Base-by-base conservation (phyloP, 2,113 vertebrate genomes). In the Delphinapterus leucas region DNA sequence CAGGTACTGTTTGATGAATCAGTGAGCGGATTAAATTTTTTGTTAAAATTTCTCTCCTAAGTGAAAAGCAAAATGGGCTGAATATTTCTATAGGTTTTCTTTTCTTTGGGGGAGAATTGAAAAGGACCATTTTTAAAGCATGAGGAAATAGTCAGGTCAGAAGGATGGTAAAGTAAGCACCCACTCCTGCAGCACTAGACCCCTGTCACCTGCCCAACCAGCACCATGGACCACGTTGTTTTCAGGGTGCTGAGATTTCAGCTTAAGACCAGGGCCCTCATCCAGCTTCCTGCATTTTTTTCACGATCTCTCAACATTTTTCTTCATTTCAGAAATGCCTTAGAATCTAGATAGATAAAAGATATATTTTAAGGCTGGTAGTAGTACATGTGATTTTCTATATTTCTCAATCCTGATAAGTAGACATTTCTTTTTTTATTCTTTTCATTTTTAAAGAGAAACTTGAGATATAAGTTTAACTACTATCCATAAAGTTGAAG, bases 131-230 rank as follows among this genome's bases (percentile, higher is more conserved):
- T 79, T 65, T 14, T 33, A 41, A 92, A 83, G 14, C 2, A 18
- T 20, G 8, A 0, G 2, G 3, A 41, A 65, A 60, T 2, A 87
- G 67, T 13, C 20, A 55, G 38, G 6, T n/a, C 4, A 58, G 44
- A 33, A 77, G 20, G 44, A 96, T 49, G 38, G 31, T 28, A 47
- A 87, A 60, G 5, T 9, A n/a, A 36, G 11, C 23, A 4, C 21
- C 8, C 13, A 65, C 61, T 44, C 28, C 7, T 58, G 44, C 7
- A 8, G 3, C 12, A 53, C 3, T 11, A 26, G 5, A 33, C 6
- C 20, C 4, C 58, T n/a, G 47, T 44, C 74, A 3, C 13, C 26
- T 0, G 3, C 26, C 53, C 26, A 36, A 9, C 23, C 7, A 71
- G 25, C 21, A 44, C 3, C 1, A 1, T 1, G 8, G 23, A 44